Base-by-base conservation (phyloP, 1,140 invertebrate genomes). In the Spodoptera litura region DNA sequence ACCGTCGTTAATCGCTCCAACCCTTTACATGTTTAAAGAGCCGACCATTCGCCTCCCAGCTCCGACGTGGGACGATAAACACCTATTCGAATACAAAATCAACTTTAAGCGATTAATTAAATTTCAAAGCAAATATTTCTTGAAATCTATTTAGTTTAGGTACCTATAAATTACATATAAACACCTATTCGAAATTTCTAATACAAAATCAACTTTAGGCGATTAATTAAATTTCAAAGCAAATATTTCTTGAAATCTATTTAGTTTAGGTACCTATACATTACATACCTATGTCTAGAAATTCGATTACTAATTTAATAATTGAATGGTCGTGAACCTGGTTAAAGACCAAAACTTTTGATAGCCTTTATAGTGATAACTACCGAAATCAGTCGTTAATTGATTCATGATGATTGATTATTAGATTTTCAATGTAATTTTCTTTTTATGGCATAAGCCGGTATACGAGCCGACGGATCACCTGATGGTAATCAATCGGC, bases 21-120 rank as follows among this genome's bases (percentile, higher is more conserved):
- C 68, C 52, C 13, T 70, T 53, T 70, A 71, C 68, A 71, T 71
- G 27, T 31, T 71, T 71, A 56, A 71, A 53, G 52, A 38, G 52
- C 13, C 52, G 51, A 56, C 27, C 9, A 27, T 44, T 44, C 9
- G 6, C 38, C 52, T 55, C 13, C 12, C 15, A n/a, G 27, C 68
- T 53, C n/a, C 35, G 52, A 53, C 44, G 68, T 71, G 25, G 20
- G n/a, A 25, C 9, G 13, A n/a, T 74, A 49, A 58, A 75, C 25
- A 68, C 11, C 15, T 72, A 78, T 56, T 38, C 31, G 49, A 68
- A 68, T 27, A 31, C 58, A 59, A 59, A 13, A 31, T 59, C 25
- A 12, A 27, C 25, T 59, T 31, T 13, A 2, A 0, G 6, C 27
- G 10, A 59, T 59, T 59, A 31, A 20, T 31, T 31, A 27, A 31